Base-by-base conservation (phyloP, 2,888 invertebrate genomes). In the Pomacea canaliculata region DNA sequence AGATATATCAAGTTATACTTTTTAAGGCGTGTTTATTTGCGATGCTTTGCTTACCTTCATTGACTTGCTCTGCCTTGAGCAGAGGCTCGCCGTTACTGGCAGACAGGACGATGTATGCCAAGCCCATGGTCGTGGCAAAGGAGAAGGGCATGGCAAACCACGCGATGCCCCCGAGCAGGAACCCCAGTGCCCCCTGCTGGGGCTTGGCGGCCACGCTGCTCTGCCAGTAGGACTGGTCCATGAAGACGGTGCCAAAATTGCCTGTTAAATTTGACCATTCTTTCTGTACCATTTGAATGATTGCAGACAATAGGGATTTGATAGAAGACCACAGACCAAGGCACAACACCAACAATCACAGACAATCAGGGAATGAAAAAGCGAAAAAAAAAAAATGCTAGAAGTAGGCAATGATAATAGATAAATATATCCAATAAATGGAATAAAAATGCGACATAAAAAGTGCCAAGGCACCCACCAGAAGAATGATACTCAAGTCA, bases 221-320 rank as follows among this genome's bases (percentile, higher is more conserved):
- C 82, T 91, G 91, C 91, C 91, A 91, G 79, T 90, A 91, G 0
- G 90, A 88, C 82, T 91, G 91, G 81, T 91, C 91, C 49, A 91
- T 89, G 77, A 90, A 91, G 8, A 91, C 89, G 1, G 91, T 89
- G 7, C 91, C 90, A 79, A 91, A 91, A 76, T 90, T 90, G 37
- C 91, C 91, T 89, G 79, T 3, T 71, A 71, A 12, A 72, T 10
- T 74, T 16, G 62, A 69, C n/a, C 51, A 60, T 59, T 37, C 37
- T 37, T 37, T 59, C n/a, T 19, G 51, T 67, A 37, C n/a, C 23
- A 60, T 13, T 27, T 10, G 60, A 27, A 19, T 18, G 56, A 59
- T 4, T 37, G 70, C n/a, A 56, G 16, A n/a, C 13, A 56, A n/a
- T 18, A 23, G n/a, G 18, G 16, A 49, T 0, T 23, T 23, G 23